Percentiles rank a stretch among this genome's conserved stretches.
phyloP scores from a whole-genome alignment of 2,113 vertebrate species.

The Tragelaphus imberbis region DNA sequence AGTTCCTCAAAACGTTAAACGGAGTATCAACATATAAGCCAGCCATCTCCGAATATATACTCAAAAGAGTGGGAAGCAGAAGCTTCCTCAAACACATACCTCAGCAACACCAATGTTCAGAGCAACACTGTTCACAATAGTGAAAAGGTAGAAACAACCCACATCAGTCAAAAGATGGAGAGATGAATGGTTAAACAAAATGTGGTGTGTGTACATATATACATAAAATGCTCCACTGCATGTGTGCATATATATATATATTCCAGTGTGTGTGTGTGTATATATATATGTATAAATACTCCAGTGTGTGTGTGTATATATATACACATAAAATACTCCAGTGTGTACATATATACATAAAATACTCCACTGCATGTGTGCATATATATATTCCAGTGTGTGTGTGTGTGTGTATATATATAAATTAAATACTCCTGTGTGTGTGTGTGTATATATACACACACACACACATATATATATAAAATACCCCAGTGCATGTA shows the following conservation, averaged over 20 bases:
- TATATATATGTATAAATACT: too few relatives aligned
- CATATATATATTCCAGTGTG: too few relatives aligned
- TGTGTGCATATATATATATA: not conserved
- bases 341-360: too few relatives aligned
- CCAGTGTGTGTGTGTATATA: too few relatives aligned
- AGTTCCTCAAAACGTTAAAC: not conserved
- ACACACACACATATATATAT: not conserved
- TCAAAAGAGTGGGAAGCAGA: not conserved
- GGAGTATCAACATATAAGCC: not conserved
- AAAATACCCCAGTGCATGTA: not conserved
- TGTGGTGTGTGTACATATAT: not conserved
- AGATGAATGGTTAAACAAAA: not conserved
- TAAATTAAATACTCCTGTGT: not conserved
- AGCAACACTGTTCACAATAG: not conserved
- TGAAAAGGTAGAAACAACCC: not conserved
- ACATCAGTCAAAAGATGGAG: not conserved
- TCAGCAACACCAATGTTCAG: not conserved
- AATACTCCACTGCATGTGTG: too few relatives aligned
- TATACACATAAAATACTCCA: too few relatives aligned
- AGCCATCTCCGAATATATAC: not conserved
- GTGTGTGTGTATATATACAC: rapidly evolving
- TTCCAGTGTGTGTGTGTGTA: too few relatives aligned
- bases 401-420: too few relatives aligned
- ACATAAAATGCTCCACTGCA: not conserved
- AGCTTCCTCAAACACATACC: not conserved